Conservation (phyloP, 2,797 vertebrate genomes). For the Clarias fuscus region DNA sequence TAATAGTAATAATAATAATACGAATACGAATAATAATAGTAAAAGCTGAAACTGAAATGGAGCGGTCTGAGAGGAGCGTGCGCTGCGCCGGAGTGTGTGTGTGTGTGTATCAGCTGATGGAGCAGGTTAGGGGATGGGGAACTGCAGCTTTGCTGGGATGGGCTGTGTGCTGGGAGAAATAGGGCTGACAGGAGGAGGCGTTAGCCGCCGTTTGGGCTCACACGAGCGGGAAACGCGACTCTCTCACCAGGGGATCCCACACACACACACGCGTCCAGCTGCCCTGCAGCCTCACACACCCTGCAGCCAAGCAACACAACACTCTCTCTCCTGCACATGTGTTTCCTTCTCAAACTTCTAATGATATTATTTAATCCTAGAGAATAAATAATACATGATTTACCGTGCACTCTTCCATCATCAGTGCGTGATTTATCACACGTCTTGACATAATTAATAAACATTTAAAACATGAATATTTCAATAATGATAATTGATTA, state of each 20-base stretch:
- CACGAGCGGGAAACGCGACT: conserved; percentile 79
- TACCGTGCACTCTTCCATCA: too few species aligned
- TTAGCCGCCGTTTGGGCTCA: conserved; percentile 79
- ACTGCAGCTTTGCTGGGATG: conserved; percentile 61
- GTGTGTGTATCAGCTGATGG: conserved; percentile 52
- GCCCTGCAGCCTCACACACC: neutral
- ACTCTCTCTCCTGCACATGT: neutral
- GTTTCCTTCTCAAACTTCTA: neutral
- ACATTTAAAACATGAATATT: too few species aligned
- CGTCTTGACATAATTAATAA: too few species aligned
- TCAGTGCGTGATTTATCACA: too few species aligned
- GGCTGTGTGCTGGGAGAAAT: conserved; percentile 61
- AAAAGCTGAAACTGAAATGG: conserved; percentile 35
- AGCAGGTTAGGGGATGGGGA: conserved; percentile 68
- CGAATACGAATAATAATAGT: neutral
- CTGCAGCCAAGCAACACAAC: neutral
- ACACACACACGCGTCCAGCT: neutral
- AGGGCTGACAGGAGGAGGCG: conserved; percentile 67
- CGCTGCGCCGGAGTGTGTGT: conserved; percentile 5
- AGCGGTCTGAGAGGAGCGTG: neutral
- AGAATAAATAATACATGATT: neutral
- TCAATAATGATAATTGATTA: too few species aligned
- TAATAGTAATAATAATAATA: too few species aligned
- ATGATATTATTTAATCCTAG: neutral
- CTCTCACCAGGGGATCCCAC: conserved; percentile 57